Evolutionary conservation across 64 coral and sea anemone species (phyloP).

Genomic region (Catalaphyllia jardinei): DNA sequence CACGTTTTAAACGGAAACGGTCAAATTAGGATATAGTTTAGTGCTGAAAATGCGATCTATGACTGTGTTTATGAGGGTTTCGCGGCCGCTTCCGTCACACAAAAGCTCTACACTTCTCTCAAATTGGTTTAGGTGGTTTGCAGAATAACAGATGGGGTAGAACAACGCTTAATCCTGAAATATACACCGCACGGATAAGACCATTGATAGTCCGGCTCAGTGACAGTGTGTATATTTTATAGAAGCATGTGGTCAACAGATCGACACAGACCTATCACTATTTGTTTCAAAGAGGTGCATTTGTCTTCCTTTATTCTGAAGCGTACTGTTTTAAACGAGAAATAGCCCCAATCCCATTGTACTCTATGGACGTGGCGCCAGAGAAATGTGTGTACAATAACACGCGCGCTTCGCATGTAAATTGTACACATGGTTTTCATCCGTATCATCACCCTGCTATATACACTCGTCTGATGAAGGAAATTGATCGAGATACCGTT

Average conservation of each 20-base stretch:
- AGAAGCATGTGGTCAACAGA: slow-evolving; percentile 57
- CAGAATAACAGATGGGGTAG: slow-evolving; percentile 60
- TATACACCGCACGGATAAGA: slow-evolving; percentile 75
- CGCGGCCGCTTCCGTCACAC: slow-evolving; percentile 54
- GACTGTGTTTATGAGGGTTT: slow-evolving; percentile 38
- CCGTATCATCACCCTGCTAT: slow-evolving; percentile 29
- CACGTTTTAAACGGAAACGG: slow-evolving; percentile 85
- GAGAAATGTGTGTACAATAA: slow-evolving; percentile 9
- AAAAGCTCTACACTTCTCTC: slow-evolving; percentile 52
- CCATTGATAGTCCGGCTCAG: slow-evolving; percentile 61
- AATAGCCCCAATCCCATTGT: background rate
- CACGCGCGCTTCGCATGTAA: background rate
- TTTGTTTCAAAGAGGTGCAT: slow-evolving; percentile 53
- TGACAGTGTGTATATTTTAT: slow-evolving; percentile 42
- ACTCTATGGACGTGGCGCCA: background rate
- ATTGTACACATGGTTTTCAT: slow-evolving; percentile 36
- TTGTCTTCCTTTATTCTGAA: slow-evolving; percentile 55
- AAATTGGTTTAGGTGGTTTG: slow-evolving; percentile 78
- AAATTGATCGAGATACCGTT: slow-evolving; percentile 40
- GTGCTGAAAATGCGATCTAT: slow-evolving; percentile 49
- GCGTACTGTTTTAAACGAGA: background rate
- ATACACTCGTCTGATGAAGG: slow-evolving; percentile 43
- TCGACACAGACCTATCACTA: slow-evolving; percentile 13
- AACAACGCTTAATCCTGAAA: slow-evolving; percentile 84
- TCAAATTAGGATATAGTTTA: slow-evolving; percentile 78